Evolutionary conservation across 2,113 vertebrate species (phyloP).

Genomic region (Microtus oregoni): DNA sequence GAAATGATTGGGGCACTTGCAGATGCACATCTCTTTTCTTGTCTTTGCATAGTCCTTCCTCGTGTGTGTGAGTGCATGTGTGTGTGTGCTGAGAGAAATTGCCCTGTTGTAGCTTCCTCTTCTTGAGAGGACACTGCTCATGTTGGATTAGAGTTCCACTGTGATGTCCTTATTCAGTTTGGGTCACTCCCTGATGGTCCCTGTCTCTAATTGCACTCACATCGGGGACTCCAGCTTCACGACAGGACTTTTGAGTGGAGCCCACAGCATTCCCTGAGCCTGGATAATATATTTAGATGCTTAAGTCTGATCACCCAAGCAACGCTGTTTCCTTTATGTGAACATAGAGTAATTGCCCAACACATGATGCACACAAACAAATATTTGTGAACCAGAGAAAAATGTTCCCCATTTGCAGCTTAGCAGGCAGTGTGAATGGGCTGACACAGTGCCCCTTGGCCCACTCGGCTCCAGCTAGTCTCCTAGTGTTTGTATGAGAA

Average conservation of each 20-base stretch:
- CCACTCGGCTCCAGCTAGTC: not conserved
- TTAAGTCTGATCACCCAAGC: not conserved
- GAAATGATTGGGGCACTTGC: not conserved
- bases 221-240: not conserved
- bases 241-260: not conserved
- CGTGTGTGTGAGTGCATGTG: not conserved
- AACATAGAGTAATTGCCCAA: not conserved
- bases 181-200: not conserved
- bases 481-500: not conserved
- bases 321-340: not conserved
- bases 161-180: not conserved
- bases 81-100: not conserved
- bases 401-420: not conserved
- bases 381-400: not conserved
- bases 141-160: not conserved
- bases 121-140: not conserved
- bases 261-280: not conserved
- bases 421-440: rapidly evolving
- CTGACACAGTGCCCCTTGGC: rapidly evolving
- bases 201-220: not conserved
- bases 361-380: not conserved
- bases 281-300: not conserved
- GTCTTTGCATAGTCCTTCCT: no score
- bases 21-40: no score
- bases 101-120: not conserved